These are phyloP conservation scores for Amblyjoppa fuscipennis DNA, from an alignment of 2,888 invertebrate genomes.

Conservation along the genomic window DNA sequence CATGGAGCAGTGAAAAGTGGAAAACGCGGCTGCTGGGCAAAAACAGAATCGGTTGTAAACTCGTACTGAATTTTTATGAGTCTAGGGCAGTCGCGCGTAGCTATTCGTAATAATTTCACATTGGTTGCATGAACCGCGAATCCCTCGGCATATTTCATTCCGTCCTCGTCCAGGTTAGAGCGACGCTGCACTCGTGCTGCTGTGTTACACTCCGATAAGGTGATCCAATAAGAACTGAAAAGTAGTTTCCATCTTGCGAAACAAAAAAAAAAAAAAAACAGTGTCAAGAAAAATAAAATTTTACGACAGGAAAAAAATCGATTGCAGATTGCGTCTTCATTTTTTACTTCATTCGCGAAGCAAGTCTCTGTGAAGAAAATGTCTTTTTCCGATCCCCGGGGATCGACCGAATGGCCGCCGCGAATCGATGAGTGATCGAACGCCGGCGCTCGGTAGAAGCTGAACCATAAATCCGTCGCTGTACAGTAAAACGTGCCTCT, in stretches of 20 bases:
- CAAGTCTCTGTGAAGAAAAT: not conserved
- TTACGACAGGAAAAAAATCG: not conserved
- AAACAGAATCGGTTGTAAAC: constrained; percentile 7
- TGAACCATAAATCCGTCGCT: constrained; percentile 18
- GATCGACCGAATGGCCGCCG: too few species aligned
- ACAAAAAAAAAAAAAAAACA: not conserved
- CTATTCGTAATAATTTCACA: constrained; percentile 21
- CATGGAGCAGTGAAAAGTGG: not conserved
- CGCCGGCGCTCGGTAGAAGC: not conserved
- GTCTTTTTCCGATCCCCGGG: not conserved
- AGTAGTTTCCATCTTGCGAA: not conserved
- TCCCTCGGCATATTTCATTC: constrained; percentile 4
- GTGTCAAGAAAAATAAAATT: not conserved
- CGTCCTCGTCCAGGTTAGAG: not conserved
- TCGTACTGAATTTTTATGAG: constrained; percentile 26
- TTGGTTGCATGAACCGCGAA: constrained; percentile 5
- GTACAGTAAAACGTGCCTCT: constrained; percentile 1
- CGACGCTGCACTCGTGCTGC: not conserved
- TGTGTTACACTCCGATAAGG: not conserved
- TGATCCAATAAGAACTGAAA: not conserved
- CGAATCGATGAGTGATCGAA: not conserved
- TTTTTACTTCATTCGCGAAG: not conserved
- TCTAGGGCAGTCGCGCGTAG: not conserved
- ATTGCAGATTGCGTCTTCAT: not conserved
- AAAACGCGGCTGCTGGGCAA: not conserved